Conservation (phyloP, 2,113 vertebrate genomes). For the Heterochromis multidens region DNA sequence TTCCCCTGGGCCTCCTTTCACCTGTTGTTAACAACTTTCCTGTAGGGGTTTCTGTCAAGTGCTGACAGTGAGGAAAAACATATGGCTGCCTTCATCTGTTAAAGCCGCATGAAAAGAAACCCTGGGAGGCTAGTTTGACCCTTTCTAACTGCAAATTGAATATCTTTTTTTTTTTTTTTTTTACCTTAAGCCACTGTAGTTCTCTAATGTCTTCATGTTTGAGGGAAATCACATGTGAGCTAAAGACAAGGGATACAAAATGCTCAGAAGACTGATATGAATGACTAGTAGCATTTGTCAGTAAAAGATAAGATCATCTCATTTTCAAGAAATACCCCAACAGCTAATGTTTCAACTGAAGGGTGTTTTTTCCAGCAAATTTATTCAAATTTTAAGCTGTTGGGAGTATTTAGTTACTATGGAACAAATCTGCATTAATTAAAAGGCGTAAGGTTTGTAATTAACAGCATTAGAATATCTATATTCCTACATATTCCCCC, state of each 20-base stretch:
- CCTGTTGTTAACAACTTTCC: conserved; percentile 62
- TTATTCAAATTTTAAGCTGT: not conserved
- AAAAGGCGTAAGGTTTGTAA: not conserved
- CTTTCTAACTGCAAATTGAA: conserved; percentile 52
- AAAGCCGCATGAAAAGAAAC: conserved; percentile 31
- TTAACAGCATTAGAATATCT: not conserved
- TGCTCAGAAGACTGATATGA: not conserved
- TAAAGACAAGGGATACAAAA: conserved; percentile 6
- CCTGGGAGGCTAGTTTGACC: conserved; percentile 61
- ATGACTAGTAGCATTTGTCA: conserved; percentile 46
- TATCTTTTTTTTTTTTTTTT: conserved; percentile 23
- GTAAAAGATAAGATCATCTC: conserved; percentile 23
- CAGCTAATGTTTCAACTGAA: not conserved
- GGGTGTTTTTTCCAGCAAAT: not conserved
- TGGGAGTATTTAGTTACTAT: not conserved
- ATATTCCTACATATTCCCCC: not conserved
- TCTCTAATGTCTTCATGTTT: conserved; percentile 25
- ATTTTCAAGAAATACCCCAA: not conserved
- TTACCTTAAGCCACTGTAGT: conserved; percentile 24
- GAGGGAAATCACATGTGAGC: conserved; percentile 10
- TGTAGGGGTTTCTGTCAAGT: conserved; percentile 44
- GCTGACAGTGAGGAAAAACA: conserved; percentile 54
- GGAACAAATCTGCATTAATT: not conserved
- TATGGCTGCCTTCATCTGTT: conserved; percentile 56
- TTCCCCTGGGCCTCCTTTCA: conserved; percentile 50